These are phyloP conservation scores for Pollenia labialis DNA, from an alignment of 2,888 invertebrate genomes.

Conservation along the genomic window DNA sequence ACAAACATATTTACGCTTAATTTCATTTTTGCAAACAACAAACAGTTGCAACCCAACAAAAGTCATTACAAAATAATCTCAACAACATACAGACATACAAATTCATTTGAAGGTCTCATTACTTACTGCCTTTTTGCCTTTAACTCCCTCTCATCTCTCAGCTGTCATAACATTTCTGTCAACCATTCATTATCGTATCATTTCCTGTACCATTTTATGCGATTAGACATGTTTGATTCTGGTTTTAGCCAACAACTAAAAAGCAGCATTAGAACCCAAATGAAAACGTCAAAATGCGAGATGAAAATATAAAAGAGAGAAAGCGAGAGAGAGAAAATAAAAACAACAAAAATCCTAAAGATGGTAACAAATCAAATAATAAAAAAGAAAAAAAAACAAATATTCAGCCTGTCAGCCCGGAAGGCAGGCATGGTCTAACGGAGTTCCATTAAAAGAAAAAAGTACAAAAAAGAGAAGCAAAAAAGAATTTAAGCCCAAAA, in stretches of 20 bases:
- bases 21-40: constrained; percentile 63
- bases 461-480: constrained; percentile 4
- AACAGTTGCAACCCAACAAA: constrained; percentile 40
- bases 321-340: background rate
- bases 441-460: constrained; percentile 29
- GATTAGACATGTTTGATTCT: constrained; percentile 70
- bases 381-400: constrained; percentile 45
- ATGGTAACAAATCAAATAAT: constrained; percentile 68
- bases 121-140: background rate
- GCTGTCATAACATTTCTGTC: constrained; percentile 64
- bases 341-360: constrained; percentile 21
- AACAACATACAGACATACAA: constrained; percentile 29
- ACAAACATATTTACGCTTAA: constrained; percentile 68
- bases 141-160: background rate
- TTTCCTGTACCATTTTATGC: constrained; percentile 62
- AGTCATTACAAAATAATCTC: constrained; percentile 66
- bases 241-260: constrained; percentile 40
- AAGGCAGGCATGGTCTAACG: constrained; percentile 9
- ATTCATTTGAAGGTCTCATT: background rate
- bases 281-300: constrained; percentile 48
- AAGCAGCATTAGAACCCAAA: constrained; percentile 34
- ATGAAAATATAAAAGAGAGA: constrained; percentile 13
- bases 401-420: constrained; percentile 13
- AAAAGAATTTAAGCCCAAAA: constrained; percentile 21
- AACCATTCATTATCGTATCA: constrained; percentile 68